A percentile compares a stretch with the other conserved stretches of the same genome.
phyloP scores from a whole-genome alignment of 2,797 vertebrate species.

The Caiman crocodilus region DNA sequence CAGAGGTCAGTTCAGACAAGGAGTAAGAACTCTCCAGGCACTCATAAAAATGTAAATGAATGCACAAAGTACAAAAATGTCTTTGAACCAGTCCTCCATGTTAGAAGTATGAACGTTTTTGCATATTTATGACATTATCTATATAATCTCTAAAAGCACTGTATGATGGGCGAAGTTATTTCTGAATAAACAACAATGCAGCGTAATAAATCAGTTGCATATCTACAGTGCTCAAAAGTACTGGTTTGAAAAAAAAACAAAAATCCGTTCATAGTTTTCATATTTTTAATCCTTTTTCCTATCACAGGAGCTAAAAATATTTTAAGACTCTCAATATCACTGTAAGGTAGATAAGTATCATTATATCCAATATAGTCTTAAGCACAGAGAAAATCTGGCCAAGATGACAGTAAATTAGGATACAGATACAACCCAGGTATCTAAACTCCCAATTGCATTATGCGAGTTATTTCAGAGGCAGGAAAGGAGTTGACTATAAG shows the following conservation, averaged over 20 bases:
- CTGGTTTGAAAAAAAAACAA: not conserved
- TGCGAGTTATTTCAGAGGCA: not conserved
- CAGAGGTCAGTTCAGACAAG: not conserved
- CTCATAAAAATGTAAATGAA: not conserved
- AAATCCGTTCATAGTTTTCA: not conserved
- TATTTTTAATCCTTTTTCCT: not conserved
- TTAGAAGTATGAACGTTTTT: not conserved
- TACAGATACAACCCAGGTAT: not conserved
- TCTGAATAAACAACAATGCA: not conserved
- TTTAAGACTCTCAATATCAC: not conserved
- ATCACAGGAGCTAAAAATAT: not conserved
- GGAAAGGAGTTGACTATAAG: not conserved
- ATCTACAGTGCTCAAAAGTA: not conserved
- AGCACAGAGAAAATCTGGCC: not conserved
- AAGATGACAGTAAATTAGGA: not conserved
- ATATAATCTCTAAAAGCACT: not conserved
- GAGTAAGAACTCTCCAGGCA: not conserved
- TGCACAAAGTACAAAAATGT: not conserved
- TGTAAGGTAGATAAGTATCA: not conserved
- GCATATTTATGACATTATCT: not conserved
- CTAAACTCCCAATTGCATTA: not conserved
- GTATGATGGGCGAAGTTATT: not conserved
- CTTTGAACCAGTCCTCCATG: not conserved
- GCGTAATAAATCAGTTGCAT: not conserved
- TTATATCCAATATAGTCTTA: not conserved